Conservation (phyloP, 2,888 invertebrate genomes). For the Hylaea fasciaria region DNA sequence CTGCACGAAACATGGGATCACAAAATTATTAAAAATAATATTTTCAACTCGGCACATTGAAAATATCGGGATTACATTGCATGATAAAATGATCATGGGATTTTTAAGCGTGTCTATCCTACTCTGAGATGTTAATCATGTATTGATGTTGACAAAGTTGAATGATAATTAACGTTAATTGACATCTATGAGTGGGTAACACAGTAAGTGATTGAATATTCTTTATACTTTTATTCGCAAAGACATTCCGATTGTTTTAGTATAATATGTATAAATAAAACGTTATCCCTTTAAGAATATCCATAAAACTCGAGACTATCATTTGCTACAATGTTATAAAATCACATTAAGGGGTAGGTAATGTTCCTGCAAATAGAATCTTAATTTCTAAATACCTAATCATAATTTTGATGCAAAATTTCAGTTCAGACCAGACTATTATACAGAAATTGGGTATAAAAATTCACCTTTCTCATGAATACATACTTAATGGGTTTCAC, state of each 20-base stretch:
- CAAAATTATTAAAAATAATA: slow-evolving; percentile 19
- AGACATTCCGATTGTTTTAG: too few species aligned
- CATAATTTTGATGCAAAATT: slow-evolving; percentile 2
- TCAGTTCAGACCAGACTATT: slow-evolving; percentile 10
- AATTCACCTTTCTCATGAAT: neutral
- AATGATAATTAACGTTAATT: too few species aligned
- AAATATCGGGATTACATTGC: slow-evolving; percentile 31
- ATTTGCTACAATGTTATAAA: neutral
- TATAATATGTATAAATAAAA: neutral
- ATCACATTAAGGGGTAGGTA: too few species aligned
- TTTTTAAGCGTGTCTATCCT: too few species aligned
- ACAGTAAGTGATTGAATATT: too few species aligned
- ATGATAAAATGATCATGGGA: slow-evolving; percentile 31
- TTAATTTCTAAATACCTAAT: too few species aligned
- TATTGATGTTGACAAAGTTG: too few species aligned
- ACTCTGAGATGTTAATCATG: too few species aligned
- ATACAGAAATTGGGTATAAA: neutral
- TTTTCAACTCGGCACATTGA: slow-evolving; percentile 1
- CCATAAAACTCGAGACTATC: too few species aligned
- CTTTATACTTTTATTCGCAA: too few species aligned
- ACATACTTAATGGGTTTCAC: neutral
- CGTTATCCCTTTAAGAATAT: too few species aligned
- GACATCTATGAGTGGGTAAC: too few species aligned
- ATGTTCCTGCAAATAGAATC: slow-evolving; percentile 5
- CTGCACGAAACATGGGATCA: slow-evolving; percentile 62